Evolutionary conservation across 2,113 vertebrate genomes (phyloP), one percentile per base, ranked within the genome.

Genomic region (Chiloscyllium plagiosum): DNA sequence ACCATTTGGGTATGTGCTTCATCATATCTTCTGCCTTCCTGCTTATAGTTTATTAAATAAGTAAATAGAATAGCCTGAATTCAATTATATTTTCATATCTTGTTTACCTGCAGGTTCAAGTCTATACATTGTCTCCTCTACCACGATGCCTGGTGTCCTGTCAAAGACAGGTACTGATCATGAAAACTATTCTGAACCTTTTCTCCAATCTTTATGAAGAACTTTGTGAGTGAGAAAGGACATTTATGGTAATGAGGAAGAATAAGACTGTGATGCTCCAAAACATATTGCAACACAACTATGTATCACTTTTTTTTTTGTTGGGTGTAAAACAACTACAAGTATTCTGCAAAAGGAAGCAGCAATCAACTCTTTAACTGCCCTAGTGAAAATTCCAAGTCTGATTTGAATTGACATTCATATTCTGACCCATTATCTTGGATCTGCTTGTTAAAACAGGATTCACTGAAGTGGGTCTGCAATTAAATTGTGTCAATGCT

Each of bases 81-180:
- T 76, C 15, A 12, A 15, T 72, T 26, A 12, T 66, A 95, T 26
- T 95, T 6, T n/a, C 52, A 68, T 13, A 33, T 61, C 93, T 72
- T 76, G 13, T 70, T 66, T 12, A 50, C 33, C 96, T 96, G 96
- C 97, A 99, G 99, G 97, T 99, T 99, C 97, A 98, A 98, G 97
- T 99, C 99, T 0, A 96, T 99, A 94, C 99, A 99, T 96, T 99
- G 99, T 97, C 98, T 98, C 3, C 98, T 99, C 96, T 99, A 99
- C 96, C 98, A 99, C n/a, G 99, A 99, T 0, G 96, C 97, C 56
- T 99, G 99, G 99, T 99, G 99, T 96, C 98, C 98, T 37, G 87
- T 96, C 96, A 96, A 96, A 96, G 97, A 96, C 96, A 96, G 76
- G 96, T 96, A 96, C 0, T 87, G 97, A 97, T 85, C 78, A 33